Evolutionary conservation across 2,888 invertebrate species (phyloP), one percentile per base, ranked within the genome.

Genomic region (Abrostola tripartita): DNA sequence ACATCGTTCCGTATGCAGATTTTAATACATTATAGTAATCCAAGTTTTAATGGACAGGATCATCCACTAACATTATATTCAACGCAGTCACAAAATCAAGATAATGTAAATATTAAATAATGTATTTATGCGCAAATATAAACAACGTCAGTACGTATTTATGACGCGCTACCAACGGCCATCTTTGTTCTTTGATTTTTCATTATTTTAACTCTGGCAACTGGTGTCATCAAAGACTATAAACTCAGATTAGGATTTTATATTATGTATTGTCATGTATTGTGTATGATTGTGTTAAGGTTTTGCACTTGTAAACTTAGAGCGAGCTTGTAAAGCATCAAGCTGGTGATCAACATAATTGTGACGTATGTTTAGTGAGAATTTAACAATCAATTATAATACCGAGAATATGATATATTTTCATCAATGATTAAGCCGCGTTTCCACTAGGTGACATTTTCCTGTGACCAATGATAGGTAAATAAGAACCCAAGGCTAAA

Each of bases 91-190:
- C 67, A 73, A 68, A 63, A 70, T 68, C 65, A 68, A 57, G 68
- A 73, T 67, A 42, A 49, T 52, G 61, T 65, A 67, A 74, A 62
- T 75, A 68, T 62, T 66, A 72, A 79, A 74, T 70, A 73, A 62
- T 70, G 64, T 83, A 82, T 77, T 86, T 86, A 84, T 85, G 80
- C 87, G 82, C 88, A 92, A 93, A 92, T 91, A 93, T 91, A 93
- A 93, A 93, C 92, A 93, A 93, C 91, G 91, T 92, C 92, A 92
- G 87, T 85, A 87, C 84, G 84, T 90, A 91, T 92, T 90, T 92
- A 92, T 91, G 94, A 94, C 94, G 94, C 93, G 92, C 92, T 92
- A 89, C 78, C 85, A 92, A 90, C 93, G 89, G 92, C 93, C 93
- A 94, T 94, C 82, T 92, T 93, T 83, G 76, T 83, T 85, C 79